Base-by-base conservation (phyloP, 2,797 vertebrate genomes). In the Macropodus opercularis region DNA sequence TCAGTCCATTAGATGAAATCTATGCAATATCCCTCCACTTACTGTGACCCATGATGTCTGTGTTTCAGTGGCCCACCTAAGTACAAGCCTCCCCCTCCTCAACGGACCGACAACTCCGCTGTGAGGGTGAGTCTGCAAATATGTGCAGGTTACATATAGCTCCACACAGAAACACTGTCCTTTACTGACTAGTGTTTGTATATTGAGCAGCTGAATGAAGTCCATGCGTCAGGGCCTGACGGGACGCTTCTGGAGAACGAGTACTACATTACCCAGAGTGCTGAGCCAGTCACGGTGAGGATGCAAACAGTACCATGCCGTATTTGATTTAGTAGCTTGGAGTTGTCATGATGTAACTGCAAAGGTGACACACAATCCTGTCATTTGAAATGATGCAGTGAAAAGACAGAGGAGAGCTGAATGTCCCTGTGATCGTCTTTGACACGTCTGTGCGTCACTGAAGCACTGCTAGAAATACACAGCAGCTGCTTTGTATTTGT, bases 41-140 rank as follows among this genome's bases (percentile, higher is more conserved):
- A 49, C 15, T 62, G 39, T 58, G 40, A 55, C 35, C 70, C 62
- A 60, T 6, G 41, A 29, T 72, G 29, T 70, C 54, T 83, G 24
- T 74, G 23, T 85, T 77, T 42, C 63, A 93, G 93, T 8, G 78
- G 82, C 50, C 93, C 93, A 19, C 92, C 93, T 17, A 91, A 88
- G 36, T 56, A 93, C 83, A 93, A 92, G 72, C 92, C 93, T 52
- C 92, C 92, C 67, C 92, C 93, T 23, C 92, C 92, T 0, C 68
- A 81, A 63, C 93, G 90, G 79, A 75, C 36, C 27, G 55, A 51
- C 43, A 77, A 38, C 66, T 77, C 80, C 26, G 48, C 63, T 11
- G 79, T 67, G 59, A 67, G 6, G 73, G 92, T 93, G 77, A 93
- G 90, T 84, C 12, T 2, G 46, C 21, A 61, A 29, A 48, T 21